These are phyloP conservation scores for Rana temporaria DNA, from an alignment of 2,113 vertebrate genomes.

Conservation along the genomic window DNA sequence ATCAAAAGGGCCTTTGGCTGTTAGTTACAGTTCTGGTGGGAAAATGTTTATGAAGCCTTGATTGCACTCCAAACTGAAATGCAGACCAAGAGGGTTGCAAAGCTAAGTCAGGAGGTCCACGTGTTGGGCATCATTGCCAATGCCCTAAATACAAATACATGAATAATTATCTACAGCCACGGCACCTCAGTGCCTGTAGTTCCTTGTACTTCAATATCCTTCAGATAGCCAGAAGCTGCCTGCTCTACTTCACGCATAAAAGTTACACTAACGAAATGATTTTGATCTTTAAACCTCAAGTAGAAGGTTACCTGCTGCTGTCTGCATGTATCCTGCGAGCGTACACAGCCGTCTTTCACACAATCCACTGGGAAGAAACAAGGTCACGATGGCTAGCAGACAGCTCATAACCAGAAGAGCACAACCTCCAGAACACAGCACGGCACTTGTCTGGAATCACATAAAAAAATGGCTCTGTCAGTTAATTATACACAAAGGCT, in stretches of 20 bases:
- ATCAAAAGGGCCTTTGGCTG: too few species aligned
- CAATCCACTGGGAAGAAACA: constrained; percentile 87
- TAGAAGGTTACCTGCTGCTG: constrained; percentile 82
- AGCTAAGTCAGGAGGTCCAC: too few species aligned
- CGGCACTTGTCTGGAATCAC: constrained; percentile 84
- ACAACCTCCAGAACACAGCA: constrained; percentile 88
- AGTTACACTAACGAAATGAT: not conserved
- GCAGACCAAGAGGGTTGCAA: too few species aligned
- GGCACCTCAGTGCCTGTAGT: too few species aligned
- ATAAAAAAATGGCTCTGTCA: constrained; percentile 45
- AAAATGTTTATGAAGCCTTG: too few species aligned
- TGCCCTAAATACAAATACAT: too few species aligned
- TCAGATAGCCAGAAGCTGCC: too few species aligned
- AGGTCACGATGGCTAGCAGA: constrained; percentile 87
- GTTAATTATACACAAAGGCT: constrained; percentile 1
- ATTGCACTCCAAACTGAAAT: too few species aligned
- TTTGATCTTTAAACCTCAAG: not conserved
- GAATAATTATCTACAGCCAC: too few species aligned
- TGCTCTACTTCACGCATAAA: not conserved
- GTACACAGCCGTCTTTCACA: constrained; percentile 90
- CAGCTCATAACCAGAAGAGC: constrained; percentile 87
- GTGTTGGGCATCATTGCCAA: too few species aligned
- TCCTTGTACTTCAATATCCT: too few species aligned
- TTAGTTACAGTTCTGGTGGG: too few species aligned
- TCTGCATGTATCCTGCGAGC: constrained; percentile 93